Evolutionary conservation across 2,797 vertebrate species (phyloP).

Genomic region (Masticophis lateralis): DNA sequence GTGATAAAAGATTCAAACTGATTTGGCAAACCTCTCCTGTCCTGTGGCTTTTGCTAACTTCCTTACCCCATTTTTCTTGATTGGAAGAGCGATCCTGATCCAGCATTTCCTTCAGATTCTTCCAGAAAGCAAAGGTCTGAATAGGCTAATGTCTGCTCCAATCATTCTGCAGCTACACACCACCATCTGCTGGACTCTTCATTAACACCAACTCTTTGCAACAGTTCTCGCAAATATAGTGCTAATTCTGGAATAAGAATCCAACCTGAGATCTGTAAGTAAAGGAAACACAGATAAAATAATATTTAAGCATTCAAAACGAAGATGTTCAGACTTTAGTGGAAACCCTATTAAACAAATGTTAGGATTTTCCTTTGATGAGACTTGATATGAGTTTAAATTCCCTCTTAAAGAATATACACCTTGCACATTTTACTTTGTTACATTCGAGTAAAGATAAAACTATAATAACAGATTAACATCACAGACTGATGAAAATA

Average conservation of each 20-base stretch:
- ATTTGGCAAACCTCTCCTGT: neutral
- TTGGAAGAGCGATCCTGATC: neutral
- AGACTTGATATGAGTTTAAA: neutral
- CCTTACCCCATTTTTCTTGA: neutral
- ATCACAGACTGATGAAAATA: neutral
- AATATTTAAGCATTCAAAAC: neutral
- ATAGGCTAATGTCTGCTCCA: neutral
- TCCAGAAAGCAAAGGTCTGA: neutral
- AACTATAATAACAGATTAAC: neutral
- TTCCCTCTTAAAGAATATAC: neutral
- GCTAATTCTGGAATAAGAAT: neutral
- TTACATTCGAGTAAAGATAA: neutral
- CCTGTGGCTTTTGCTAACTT: neutral
- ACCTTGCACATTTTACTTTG: neutral
- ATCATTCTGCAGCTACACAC: slow-evolving; percentile 45
- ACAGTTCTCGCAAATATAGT: neutral
- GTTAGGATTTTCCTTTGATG: neutral
- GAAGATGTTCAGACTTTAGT: neutral
- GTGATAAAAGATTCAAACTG: neutral
- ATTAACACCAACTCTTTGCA: neutral
- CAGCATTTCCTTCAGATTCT: neutral
- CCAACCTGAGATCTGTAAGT: neutral
- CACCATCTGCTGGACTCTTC: slow-evolving; percentile 59
- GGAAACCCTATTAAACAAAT: neutral
- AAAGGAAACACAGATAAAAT: neutral